Base-by-base conservation (phyloP, 1,140 invertebrate genomes). In the Penaeus chinensis region DNA sequence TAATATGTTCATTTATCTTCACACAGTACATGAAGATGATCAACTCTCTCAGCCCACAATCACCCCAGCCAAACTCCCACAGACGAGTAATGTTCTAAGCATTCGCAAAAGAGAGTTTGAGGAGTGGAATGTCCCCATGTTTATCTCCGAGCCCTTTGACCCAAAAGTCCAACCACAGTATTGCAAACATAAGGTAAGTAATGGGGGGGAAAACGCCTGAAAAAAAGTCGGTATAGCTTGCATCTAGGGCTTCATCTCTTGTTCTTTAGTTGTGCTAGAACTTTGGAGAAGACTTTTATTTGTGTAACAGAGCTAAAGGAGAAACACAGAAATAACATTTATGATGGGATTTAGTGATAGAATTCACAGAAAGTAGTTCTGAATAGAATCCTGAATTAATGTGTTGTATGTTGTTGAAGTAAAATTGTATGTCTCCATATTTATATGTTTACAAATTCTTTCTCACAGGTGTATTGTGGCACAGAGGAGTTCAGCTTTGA, bases 401-500 rank as follows among this genome's bases (percentile, higher is more conserved):
- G 10, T 74, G 19, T n/a, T 32, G 24, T 71, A 69, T 69, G 2
- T 84, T 24, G 13, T 60, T 42, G 24, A 24, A 74, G n/a, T 60
- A 60, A 76, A 19, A 16, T 27, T 82, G 16, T 63, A 20, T 82
- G 13, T 82, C 24, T 27, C 19, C 4, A 27, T 24, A 22, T 76
- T 47, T 74, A 37, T 69, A 78, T 62, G 27, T 62, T 32, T 19
- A n/a, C n/a, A 27, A 16, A 20, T 62, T 8, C 91, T 85, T 24
- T 20, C 66, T 54, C 62, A 47, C 77, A 92, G 91, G 90, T 92
- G 1, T 94, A 94, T 90, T 91, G 91, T 82, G 94, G 94, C 0
- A 91, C 91, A 5, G 92, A 92, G 71, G 94, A 94, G 90, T 93
- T 94, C 85, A 92, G 92, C 47, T 93, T 94, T 91, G 94, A 94